A percentile compares a stretch with the other conserved stretches of the same genome.
Evolutionary conservation across 2,888 invertebrate genomes (phyloP).

Genomic region (Ptycholaimellus sp.): DNA sequence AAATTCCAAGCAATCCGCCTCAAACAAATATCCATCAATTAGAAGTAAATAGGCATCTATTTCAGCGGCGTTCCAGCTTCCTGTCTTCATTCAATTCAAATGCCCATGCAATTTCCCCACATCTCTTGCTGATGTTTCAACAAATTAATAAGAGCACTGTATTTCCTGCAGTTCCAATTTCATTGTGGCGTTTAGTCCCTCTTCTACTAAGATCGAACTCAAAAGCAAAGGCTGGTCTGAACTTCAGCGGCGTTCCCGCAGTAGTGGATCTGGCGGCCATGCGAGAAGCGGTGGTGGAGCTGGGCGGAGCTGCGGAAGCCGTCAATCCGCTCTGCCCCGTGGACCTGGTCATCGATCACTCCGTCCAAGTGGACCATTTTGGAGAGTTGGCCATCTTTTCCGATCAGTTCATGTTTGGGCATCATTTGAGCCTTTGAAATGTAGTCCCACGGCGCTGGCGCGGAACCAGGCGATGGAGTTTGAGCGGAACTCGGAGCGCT

Average conservation of each 20-base stretch:
- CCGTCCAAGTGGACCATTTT: conserved; percentile 80
- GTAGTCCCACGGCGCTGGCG: conserved; percentile 55
- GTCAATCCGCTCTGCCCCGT: conserved; percentile 93
- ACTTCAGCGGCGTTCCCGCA: conserved; percentile 78
- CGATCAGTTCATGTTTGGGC: neutral
- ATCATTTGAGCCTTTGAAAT: neutral
- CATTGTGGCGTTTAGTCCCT: no score
- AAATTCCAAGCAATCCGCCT: no score
- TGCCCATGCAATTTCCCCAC: neutral
- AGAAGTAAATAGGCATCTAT: no score
- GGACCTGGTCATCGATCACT: conserved; percentile 91
- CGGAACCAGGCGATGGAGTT: conserved; percentile 87
- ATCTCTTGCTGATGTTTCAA: neutral
- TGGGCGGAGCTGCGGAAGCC: conserved; percentile 65
- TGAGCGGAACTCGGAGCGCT: conserved; percentile 75
- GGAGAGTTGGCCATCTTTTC: conserved; percentile 29
- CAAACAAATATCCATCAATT: no score
- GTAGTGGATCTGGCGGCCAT: conserved; percentile 97
- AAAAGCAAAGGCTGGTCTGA: no score
- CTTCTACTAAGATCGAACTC: no score
- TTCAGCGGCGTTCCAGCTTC: no score
- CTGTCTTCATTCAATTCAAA: no score
- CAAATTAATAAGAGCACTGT: no score
- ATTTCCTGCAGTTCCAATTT: no score
- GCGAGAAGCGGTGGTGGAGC: conserved; percentile 66